Conservation (phyloP, 92 coral and sea anemone genomes). For the Phenganax subtilis region DNA sequence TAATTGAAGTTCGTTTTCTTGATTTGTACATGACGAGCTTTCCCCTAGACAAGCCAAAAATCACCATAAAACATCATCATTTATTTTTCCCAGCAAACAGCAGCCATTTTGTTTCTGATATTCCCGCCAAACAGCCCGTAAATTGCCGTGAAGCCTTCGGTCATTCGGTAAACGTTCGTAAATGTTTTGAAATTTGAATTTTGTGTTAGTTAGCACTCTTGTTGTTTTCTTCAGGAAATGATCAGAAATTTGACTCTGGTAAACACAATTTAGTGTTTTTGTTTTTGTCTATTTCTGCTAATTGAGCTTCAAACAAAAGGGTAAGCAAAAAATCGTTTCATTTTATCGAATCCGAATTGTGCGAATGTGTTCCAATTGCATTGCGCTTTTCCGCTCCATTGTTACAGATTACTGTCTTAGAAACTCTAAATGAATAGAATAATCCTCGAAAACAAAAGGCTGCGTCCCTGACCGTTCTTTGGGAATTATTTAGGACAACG, state of each 20-base stretch:
- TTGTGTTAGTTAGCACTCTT: background rate
- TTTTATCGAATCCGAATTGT: background rate
- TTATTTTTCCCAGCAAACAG: background rate
- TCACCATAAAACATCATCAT: background rate
- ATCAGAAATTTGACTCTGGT: slow-evolving; percentile 9
- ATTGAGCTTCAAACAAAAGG: background rate
- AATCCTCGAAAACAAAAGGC: too few species aligned
- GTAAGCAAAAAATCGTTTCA: background rate
- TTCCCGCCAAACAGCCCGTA: slow-evolving; percentile 7
- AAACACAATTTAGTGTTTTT: background rate
- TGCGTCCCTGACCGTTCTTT: too few species aligned
- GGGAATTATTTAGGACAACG: too few species aligned
- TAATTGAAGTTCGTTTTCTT: background rate
- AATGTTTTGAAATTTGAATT: background rate
- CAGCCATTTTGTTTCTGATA: slow-evolving; percentile 7
- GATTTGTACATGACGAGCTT: background rate
- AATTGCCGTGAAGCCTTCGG: background rate
- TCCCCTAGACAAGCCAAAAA: background rate
- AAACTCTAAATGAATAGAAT: too few species aligned
- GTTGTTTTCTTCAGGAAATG: slow-evolving; percentile 12
- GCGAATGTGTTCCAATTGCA: background rate
- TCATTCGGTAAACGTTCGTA: background rate
- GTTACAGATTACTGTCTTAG: background rate
- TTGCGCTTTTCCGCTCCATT: background rate
- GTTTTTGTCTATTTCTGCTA: background rate